These are phyloP conservation scores for Druceiella hillmani DNA, from an alignment of 2,888 invertebrate genomes.

Conservation along the genomic window DNA sequence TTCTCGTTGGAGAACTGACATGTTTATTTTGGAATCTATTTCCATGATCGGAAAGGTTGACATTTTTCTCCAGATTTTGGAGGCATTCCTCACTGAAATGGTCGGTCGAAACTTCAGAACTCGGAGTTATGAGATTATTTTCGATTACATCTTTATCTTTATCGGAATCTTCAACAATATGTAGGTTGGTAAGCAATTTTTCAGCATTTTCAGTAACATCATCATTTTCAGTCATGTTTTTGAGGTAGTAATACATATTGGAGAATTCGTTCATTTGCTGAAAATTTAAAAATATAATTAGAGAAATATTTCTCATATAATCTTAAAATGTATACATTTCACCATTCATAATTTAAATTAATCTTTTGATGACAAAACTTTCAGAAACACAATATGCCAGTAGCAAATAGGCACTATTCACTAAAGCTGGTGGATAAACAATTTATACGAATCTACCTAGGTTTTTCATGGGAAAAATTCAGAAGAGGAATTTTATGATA, in stretches of 20 bases:
- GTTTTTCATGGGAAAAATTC: no score
- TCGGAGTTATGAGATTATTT: constrained; percentile 19
- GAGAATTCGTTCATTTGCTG: constrained; percentile 85
- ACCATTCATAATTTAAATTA: no score
- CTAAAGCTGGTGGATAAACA: no score
- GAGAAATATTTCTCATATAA: no score
- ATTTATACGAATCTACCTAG: no score
- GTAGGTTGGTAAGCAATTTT: constrained; percentile 38
- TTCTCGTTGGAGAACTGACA: no score
- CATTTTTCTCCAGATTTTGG: constrained; percentile 38
- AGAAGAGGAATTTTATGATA: no score
- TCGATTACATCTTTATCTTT: constrained; percentile 24
- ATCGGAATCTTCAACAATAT: constrained; percentile 42
- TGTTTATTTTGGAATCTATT: no score
- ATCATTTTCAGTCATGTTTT: constrained; percentile 62
- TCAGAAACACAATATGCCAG: no score
- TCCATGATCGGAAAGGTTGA: constrained; percentile 9
- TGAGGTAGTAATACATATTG: constrained; percentile 80
- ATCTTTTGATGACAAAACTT: no score
- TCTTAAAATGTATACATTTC: no score
- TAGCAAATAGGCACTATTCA: no score
- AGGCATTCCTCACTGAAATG: constrained; percentile 49
- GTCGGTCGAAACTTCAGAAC: constrained; percentile 32
- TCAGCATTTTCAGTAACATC: constrained; percentile 51
- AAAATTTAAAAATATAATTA: constrained; percentile 33